phyloP scores from a whole-genome alignment of 1,140 invertebrate species.

The Hyles vespertilio region DNA sequence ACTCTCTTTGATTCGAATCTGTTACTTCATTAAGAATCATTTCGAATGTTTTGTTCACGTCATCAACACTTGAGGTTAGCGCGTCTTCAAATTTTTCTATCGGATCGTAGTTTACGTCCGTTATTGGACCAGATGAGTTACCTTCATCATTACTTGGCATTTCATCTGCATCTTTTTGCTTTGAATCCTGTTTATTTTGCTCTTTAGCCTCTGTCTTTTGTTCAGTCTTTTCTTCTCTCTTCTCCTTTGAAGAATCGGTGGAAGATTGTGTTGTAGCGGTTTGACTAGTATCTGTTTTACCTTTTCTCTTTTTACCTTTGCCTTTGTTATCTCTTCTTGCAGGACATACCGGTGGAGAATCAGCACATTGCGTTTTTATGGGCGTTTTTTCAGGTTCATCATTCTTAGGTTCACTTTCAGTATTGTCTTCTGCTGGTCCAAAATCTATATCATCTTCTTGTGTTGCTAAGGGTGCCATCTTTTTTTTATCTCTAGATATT shows the following conservation, averaged over 20 bases:
- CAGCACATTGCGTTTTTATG: constrained; percentile 3
- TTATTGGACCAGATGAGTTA: neutral
- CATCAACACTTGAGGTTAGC: constrained; percentile 56
- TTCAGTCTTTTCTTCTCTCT: constrained; percentile 40
- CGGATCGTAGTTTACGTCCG: constrained; percentile 35
- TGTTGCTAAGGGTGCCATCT: neutral
- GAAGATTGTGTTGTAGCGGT: constrained; percentile 12
- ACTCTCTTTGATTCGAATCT: constrained; percentile 13
- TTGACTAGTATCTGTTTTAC: constrained; percentile 37
- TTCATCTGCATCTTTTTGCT: neutral
- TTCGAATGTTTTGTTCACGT: constrained; percentile 65
- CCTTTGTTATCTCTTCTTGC: constrained; percentile 53
- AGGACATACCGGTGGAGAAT: constrained; percentile 37
- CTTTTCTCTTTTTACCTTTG: constrained; percentile 61
- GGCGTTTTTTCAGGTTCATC: constrained; percentile 9
- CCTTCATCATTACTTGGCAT: neutral
- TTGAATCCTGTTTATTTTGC: constrained; percentile 49
- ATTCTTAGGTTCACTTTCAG: constrained; percentile 5
- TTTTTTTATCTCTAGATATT: too few relatives aligned
- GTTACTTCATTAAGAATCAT: constrained; percentile 52
- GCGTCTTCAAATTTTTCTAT: constrained; percentile 70
- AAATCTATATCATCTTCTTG: constrained; percentile 1
- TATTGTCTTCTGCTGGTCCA: neutral
- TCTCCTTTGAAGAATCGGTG: constrained; percentile 24
- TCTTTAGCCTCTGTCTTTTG: constrained; percentile 35